Percentiles rank a stretch among this genome's conserved stretches.
Evolutionary conservation across 2,113 vertebrate species (phyloP).

Genomic region (Camarhynchus parvulus): DNA sequence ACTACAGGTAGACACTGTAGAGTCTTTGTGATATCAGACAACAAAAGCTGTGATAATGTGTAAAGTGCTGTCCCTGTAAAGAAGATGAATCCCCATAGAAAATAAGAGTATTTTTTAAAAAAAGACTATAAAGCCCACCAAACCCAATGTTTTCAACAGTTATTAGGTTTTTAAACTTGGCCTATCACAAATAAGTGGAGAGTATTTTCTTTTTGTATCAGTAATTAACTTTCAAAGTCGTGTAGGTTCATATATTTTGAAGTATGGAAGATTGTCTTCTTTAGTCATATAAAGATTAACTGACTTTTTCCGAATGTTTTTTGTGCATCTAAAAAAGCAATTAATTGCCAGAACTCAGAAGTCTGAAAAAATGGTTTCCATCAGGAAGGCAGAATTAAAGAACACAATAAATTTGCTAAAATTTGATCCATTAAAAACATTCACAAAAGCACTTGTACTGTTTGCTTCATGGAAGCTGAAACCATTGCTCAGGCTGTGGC

Average conservation of each 20-base stretch:
- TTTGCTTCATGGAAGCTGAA: neutral
- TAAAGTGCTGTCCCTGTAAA: neutral
- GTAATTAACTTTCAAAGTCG: neutral
- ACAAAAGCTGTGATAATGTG: neutral
- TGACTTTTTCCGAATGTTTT: neutral
- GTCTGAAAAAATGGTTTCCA: neutral
- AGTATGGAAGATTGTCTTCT: neutral
- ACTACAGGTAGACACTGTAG: neutral
- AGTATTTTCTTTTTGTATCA: neutral
- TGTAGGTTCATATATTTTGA: neutral
- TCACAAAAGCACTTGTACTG: neutral
- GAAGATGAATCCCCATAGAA: neutral
- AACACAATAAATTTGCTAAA: neutral
- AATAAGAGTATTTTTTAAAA: neutral
- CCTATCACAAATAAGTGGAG: neutral
- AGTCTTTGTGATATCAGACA: neutral
- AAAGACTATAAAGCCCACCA: fast-evolving
- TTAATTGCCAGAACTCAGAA: neutral
- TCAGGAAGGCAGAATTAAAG: neutral
- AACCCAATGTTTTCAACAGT: neutral
- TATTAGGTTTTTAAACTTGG: neutral
- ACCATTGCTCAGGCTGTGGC: neutral
- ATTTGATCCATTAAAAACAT: neutral
- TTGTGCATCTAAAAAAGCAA: neutral
- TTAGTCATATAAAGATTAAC: neutral